Base-by-base conservation (phyloP, 2,888 invertebrate genomes). In the Athalia cordata region DNA sequence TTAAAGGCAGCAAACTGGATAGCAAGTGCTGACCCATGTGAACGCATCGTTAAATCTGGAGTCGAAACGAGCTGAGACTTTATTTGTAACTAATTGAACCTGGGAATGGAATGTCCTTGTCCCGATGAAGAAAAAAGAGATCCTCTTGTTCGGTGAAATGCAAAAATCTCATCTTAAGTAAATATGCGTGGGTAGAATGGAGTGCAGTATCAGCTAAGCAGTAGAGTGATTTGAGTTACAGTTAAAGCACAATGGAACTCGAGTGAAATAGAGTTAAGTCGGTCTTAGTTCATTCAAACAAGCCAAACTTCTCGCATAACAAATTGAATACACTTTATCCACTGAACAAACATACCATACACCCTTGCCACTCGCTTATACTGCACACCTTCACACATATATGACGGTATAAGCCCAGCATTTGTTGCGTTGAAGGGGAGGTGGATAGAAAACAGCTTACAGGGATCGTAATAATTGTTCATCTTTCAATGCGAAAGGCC, bases 381-480 rank as follows among this genome's bases (percentile, higher is more conserved):
- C 29, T 29, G 29, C 29, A 29, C 29, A 29, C 29, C 29, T 29
- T 29, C 29, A 29, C 29, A 29, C 29, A 29, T 29, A 29, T 29
- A 29, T 29, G 29, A 29, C 29, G 29, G 0, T 29, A 29, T 29
- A 49, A 49, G 49, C 66, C 13, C n/a, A n/a, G n/a, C 49, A 6
- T 29, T 47, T 13, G 29, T 29, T 2, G 29, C 0, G 29, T 29
- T 29, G 29, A 29, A 29, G 29, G 29, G 29, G 8, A 59, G 65
- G 6, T 65, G 49, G 62, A 6, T 66, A 66, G 13, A n/a, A 13
- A n/a, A 64, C 9, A 29, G 29, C 29, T n/a, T 66, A 11, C 6
- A 50, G 11, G 68, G 52, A 68, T 55, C 29, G 43, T n/a, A 43
- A n/a, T n/a, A 72, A 72, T 72, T 72, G 72, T 72, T 59, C 57